Percentiles rank a stretch among this genome's conserved stretches.
Conservation (phyloP, 2,888 invertebrate genomes). For the Melinopterus prodromus region DNA sequence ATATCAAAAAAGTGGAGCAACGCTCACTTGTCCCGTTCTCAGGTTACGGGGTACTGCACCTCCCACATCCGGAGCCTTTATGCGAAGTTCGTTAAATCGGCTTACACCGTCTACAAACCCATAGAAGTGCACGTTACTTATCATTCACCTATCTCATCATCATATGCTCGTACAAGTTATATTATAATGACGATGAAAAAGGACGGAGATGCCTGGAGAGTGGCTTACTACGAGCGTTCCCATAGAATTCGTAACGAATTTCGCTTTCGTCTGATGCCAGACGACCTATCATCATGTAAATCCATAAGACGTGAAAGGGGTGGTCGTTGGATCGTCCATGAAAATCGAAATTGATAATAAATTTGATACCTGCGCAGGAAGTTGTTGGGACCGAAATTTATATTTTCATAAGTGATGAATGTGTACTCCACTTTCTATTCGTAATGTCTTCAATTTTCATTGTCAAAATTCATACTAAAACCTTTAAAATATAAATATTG, state of each 20-base stretch:
- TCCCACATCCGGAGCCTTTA: not conserved
- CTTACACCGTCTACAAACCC: not conserved
- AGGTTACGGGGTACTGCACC: not conserved
- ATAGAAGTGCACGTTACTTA: not conserved
- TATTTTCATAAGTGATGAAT: not conserved
- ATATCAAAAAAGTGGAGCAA: not conserved
- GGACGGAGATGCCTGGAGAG: not conserved
- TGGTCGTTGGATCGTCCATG: not conserved
- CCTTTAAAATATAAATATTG: no score
- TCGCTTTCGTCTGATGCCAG: slow-evolving; percentile 15
- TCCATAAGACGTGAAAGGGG: not conserved
- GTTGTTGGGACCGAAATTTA: not conserved
- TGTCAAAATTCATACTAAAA: no score
- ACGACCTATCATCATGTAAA: not conserved
- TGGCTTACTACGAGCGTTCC: not conserved
- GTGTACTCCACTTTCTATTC: not conserved
- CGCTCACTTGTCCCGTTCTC: not conserved
- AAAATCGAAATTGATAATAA: not conserved
- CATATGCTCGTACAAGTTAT: not conserved
- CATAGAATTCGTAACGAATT: slow-evolving; percentile 20
- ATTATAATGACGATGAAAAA: not conserved
- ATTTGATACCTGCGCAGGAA: not conserved
- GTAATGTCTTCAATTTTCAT: no score
- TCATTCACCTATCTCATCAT: not conserved
- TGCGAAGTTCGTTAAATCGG: not conserved